Evolutionary conservation across 2,888 invertebrate genomes (phyloP).

Genomic region (Seira ritae): DNA sequence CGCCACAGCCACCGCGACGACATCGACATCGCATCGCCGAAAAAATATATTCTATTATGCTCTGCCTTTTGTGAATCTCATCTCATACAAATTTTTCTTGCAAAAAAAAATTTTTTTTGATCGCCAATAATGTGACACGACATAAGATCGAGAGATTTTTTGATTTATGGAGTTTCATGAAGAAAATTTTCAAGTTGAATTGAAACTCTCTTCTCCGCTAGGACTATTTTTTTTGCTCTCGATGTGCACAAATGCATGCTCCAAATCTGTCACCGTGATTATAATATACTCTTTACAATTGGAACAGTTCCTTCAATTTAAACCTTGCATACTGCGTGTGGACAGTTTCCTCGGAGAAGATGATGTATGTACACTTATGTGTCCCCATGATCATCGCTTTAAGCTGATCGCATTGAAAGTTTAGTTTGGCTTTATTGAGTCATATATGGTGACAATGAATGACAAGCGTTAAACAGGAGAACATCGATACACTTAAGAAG

Average conservation of each 20-base stretch:
- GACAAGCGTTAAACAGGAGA: slow-evolving; percentile 49
- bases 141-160: slow-evolving; percentile 60
- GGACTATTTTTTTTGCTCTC: too few relatives aligned
- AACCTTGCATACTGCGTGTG: neutral
- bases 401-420: neutral
- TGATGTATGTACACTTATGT: too few relatives aligned
- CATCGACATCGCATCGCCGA: too few relatives aligned
- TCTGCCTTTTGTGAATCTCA: neutral
- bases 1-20: too few relatives aligned
- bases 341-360: too few relatives aligned
- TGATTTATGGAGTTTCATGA: slow-evolving; percentile 57
- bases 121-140: slow-evolving; percentile 47
- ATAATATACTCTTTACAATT: too few relatives aligned
- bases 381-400: too few relatives aligned
- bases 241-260: neutral
- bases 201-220: neutral
- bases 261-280: neutral
- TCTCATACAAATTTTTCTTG: neutral
- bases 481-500: slow-evolving; percentile 17
- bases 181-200: slow-evolving; percentile 16
- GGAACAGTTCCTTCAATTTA: neutral
- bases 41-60: slow-evolving; percentile 44
- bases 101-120: slow-evolving; percentile 56
- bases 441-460: slow-evolving; percentile 48
- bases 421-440: slow-evolving; percentile 36